A percentile compares a stretch with the other conserved stretches of the same genome.
phyloP scores from a whole-genome alignment of 2,888 invertebrate species.

The Ophion costatus region DNA sequence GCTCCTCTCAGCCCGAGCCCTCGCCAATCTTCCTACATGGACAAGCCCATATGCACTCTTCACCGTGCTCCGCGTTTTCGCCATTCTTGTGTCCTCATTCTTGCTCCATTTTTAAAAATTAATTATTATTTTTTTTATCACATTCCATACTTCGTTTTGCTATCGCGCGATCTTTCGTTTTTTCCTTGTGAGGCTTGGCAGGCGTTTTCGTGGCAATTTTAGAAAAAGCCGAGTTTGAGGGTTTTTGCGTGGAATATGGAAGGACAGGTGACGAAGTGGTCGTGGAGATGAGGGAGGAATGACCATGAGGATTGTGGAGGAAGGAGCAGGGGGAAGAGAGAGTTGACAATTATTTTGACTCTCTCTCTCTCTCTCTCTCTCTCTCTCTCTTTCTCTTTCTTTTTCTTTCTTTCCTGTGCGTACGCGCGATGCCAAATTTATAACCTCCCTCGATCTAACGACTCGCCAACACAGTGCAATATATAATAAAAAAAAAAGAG shows the following conservation, averaged over 20 bases:
- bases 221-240: too few relatives aligned
- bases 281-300: conserved; percentile 33
- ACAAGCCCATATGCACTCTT: conserved; percentile 57
- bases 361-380: neutral
- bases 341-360: neutral
- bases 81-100: conserved; percentile 41
- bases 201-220: too few relatives aligned
- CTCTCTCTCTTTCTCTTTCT: neutral
- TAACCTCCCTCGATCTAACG: conserved; percentile 53
- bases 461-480: conserved; percentile 39
- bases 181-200: too few relatives aligned
- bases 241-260: neutral
- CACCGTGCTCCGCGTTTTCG: conserved; percentile 9
- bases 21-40: conserved; percentile 48
- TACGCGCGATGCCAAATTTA: conserved; percentile 50
- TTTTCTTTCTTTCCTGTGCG: neutral
- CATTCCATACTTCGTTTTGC: conserved; percentile 17
- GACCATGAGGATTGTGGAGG: neutral
- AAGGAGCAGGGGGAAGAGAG: neutral
- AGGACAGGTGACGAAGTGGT: conserved; percentile 54
- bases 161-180: conserved; percentile 4
- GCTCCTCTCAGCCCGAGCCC: conserved; percentile 59
- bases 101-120: conserved; percentile 48
- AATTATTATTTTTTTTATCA: conserved; percentile 32
- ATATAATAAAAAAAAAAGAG: conserved; percentile 45